A percentile compares a stretch with the other conserved stretches of the same genome.
Conservation (phyloP, 1,140 invertebrate genomes). For the Eumeta japonica region DNA sequence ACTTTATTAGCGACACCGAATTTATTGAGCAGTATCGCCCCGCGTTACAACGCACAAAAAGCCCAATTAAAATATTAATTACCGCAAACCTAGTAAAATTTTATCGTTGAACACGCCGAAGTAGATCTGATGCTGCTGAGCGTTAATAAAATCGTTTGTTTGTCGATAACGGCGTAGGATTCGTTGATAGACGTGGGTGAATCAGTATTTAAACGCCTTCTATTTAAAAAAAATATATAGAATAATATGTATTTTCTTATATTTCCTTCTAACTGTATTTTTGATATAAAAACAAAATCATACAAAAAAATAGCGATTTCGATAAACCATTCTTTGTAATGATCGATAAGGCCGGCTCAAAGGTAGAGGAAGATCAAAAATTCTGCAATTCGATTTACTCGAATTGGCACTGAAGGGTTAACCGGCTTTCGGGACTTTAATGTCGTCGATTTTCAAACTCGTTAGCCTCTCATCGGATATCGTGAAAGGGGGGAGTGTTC, state of each 20-base stretch:
- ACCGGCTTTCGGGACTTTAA: conserved; percentile 6
- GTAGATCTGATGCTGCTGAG: background rate
- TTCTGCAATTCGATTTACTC: conserved; percentile 32
- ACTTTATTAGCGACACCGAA: conserved; percentile 31
- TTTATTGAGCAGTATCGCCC: conserved; percentile 41
- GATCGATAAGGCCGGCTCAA: no score
- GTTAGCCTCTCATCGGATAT: conserved; percentile 13
- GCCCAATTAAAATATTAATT: conserved; percentile 52
- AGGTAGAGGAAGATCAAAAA: conserved; percentile 45
- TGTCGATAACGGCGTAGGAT: no score
- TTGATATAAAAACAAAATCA: no score
- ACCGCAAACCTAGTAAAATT: conserved; percentile 9
- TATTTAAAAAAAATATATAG: no score
- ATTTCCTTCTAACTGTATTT: no score
- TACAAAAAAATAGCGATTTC: no score
- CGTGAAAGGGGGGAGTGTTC: no score
- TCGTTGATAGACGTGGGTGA: no score
- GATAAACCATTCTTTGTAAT: no score
- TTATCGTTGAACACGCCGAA: background rate
- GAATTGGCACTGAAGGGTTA: conserved; percentile 23
- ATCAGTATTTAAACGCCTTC: no score
- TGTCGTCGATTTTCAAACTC: conserved; percentile 29
- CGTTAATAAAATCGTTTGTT: background rate
- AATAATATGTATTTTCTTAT: no score
- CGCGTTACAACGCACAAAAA: conserved; percentile 33